Evolutionary conservation across 2,797 vertebrate genomes (phyloP), one percentile per base, ranked within the genome.

Genomic region (Rachycentron canadum): DNA sequence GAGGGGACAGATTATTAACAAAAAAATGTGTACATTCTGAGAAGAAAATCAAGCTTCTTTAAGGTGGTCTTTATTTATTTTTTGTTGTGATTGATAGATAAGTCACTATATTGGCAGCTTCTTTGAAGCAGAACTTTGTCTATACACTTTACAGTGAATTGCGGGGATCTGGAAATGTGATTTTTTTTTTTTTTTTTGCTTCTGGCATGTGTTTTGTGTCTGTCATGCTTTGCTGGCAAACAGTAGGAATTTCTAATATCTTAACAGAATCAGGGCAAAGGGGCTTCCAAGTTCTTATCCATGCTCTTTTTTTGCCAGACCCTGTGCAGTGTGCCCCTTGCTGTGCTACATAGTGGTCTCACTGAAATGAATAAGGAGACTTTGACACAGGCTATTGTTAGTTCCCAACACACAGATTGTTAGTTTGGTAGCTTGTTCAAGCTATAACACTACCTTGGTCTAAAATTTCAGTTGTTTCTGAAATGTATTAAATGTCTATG

Each of bases 231-330:
- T 56, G 17, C 11, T 34, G 55, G 30, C 10, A n/a, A n/a, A 34
- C 30, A 13, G 55, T 21, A 57, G 10, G 30, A n/a, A 32, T 34
- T 57, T 34, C 10, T 57, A 34, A n/a, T 34, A 34, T 57, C 7
- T 17, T 32, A 56, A 17, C 28, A 56, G 9, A 32, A 56, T 56
- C 9, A 32, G 53, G 53, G 28, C 7, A 5, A 56, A 8, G 53
- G 50, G 25, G 25, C 26, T 53, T 53, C 50, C 50, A 26, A 59
- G 57, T 25, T 61, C 36, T 41, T 61, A 61, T 13, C 30, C 23
- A 53, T 38, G 32, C 7, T 34, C 32, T 6, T 34, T 5, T 34
- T 26, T 52, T 52, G 53, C 53, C 52, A 19, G 8, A 23, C n/a
- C 47, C 10, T 30, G 16, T 60, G 34, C 13, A 40, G 17, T 40